Base-by-base conservation (phyloP, 1,140 invertebrate genomes). In the fruit fly (Drosophila melanogaster) region DNA sequence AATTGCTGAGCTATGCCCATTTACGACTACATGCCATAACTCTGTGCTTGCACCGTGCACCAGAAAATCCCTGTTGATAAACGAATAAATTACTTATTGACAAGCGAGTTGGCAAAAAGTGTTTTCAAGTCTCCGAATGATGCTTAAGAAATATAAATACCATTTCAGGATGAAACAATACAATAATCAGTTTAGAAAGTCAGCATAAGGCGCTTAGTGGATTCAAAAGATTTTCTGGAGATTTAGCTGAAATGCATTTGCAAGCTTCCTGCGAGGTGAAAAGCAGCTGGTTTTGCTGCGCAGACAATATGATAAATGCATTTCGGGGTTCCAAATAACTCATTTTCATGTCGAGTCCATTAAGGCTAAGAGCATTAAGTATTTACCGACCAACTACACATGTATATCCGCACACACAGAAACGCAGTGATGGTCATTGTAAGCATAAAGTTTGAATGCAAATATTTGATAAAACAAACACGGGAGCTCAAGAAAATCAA, bases 401-500 rank as follows among this genome's bases (percentile, higher is more conserved):
- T n/a, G n/a, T n/a, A 55, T 47, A 46, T 59, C 19, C 17, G 37
- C 54, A 54, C 3, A n/a, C 37, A 38, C 14, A 14, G 11, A 49
- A 17, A 30, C 50, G 10, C 41, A 4, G 10, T 22, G 26, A 26
- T 54, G 49, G 30, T 22, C 26, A 62, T 54, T 66, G 59, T 77
- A 55, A 3, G 30, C 30, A 0, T 30, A 8, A 10, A 7, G 7
- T 8, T 62, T 66, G 59, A 73, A 55, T 71, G 75, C 76, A 87
- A 87, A 87, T 83, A 76, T 86, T 86, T 86, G 83, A 44, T 11
- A 26, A 40, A 43, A 44, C 65, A 67, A 75, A 61, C 65, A 61
- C 54, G 67, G 61, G 44, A 11, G 54, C 33, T 26, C 22, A 56
- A 51, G 58, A 59, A 46, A 70, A 74, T 77, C 64, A 86, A 87